phyloP scores from a whole-genome alignment of 2,113 vertebrate genomes.

The Hemicordylus capensis region DNA sequence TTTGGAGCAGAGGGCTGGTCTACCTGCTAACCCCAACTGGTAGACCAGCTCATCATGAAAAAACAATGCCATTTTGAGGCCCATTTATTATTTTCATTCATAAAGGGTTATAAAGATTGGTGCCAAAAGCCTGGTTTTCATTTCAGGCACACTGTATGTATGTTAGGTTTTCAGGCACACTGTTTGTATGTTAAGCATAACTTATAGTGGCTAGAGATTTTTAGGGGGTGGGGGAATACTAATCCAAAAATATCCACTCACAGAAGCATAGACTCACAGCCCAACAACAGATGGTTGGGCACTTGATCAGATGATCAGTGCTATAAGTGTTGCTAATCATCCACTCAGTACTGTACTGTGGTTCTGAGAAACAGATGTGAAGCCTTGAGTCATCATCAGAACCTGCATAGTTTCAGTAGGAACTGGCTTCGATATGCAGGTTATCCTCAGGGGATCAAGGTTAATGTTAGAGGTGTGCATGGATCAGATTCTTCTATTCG shows the following conservation, averaged over 20 bases:
- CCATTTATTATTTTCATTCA: not conserved
- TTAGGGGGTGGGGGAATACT: too few relatives aligned
- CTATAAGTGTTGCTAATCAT: not conserved
- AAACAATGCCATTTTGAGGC: too few relatives aligned
- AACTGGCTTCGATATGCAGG: not conserved
- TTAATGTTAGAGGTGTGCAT: too few relatives aligned
- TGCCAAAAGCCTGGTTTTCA: not conserved
- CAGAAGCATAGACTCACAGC: not conserved
- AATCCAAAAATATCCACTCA: not conserved
- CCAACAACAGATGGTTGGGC: not conserved
- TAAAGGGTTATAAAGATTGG: not conserved
- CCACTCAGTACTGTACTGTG: not conserved
- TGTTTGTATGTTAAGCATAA: not conserved
- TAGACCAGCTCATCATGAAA: too few relatives aligned
- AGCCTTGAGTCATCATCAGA: too few relatives aligned
- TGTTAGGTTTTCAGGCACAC: not conserved
- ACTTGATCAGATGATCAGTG: not conserved
- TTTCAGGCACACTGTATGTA: not conserved
- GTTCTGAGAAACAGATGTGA: not conserved
- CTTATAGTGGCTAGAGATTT: not conserved
- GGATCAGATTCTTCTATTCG: too few relatives aligned
- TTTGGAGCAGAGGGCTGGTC: too few relatives aligned
- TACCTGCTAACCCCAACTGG: too few relatives aligned
- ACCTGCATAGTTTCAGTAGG: too few relatives aligned
- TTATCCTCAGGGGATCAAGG: not conserved